Conservation (phyloP, 2,113 vertebrate genomes). For the Bathybates hornii region DNA sequence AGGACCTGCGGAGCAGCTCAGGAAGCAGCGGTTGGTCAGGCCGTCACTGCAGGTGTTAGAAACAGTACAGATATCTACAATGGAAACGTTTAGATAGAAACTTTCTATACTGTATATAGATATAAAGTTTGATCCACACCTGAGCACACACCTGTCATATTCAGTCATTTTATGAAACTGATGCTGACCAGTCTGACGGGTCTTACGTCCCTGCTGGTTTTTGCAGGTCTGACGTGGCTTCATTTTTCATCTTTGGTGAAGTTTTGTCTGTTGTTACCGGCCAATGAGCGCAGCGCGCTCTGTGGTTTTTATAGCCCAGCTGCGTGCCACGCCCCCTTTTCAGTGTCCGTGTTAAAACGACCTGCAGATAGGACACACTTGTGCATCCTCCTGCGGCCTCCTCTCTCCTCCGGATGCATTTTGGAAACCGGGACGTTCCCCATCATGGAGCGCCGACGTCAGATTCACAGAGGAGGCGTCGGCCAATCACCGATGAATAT, state of each 20-base stretch:
- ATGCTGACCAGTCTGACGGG: background rate
- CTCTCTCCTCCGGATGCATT: background rate
- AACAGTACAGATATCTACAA: too few relatives aligned
- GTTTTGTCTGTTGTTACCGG: background rate
- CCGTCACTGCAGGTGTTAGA: too few relatives aligned
- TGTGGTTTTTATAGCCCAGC: background rate
- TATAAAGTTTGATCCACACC: background rate
- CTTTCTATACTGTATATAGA: background rate
- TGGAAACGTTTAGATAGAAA: background rate
- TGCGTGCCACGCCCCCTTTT: background rate
- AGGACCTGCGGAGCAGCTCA: background rate
- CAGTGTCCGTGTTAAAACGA: background rate
- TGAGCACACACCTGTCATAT: background rate
- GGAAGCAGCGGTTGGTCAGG: background rate
- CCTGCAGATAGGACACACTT: background rate
- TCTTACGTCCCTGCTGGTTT: background rate
- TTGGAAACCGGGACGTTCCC: too few relatives aligned
- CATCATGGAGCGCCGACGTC: background rate
- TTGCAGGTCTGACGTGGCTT: background rate
- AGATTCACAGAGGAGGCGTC: background rate
- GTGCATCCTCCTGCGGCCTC: background rate
- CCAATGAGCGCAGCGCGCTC: background rate
- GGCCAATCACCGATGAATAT: background rate
- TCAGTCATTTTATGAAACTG: background rate
- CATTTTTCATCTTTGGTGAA: background rate